Conservation (phyloP, 2,113 vertebrate species). For the Holacanthus passer region DNA sequence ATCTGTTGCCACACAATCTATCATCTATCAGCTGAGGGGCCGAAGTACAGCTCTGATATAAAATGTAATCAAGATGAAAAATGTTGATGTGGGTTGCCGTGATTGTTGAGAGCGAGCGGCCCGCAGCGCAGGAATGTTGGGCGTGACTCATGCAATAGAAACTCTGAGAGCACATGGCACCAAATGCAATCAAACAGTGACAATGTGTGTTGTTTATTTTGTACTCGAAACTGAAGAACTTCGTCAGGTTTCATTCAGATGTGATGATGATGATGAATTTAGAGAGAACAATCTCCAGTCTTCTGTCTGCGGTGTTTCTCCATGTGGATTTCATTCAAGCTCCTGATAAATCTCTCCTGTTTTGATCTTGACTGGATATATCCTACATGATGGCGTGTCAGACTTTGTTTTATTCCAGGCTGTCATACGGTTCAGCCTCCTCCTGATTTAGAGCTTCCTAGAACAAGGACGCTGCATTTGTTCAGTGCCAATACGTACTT, state of each 20-base stretch:
- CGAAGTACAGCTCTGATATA: slow-evolving; percentile 35
- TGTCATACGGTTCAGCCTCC: slow-evolving; percentile 1
- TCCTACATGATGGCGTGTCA: not conserved
- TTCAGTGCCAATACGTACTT: not conserved
- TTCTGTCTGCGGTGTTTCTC: not conserved
- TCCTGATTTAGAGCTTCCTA: slow-evolving; percentile 43
- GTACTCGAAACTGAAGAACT: not conserved
- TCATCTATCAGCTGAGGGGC: slow-evolving; percentile 50
- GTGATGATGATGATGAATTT: not conserved
- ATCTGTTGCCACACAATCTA: slow-evolving; percentile 56
- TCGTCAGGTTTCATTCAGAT: slow-evolving; percentile 14
- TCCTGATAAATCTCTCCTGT: slow-evolving; percentile 1
- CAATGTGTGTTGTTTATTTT: not conserved
- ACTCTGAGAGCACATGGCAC: not conserved
- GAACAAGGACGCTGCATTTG: not conserved
- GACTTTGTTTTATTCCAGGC: slow-evolving; percentile 13
- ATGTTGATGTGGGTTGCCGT: slow-evolving; percentile 14
- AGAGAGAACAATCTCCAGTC: not conserved
- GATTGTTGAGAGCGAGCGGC: slow-evolving; percentile 43
- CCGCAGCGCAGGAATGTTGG: slow-evolving; percentile 40
- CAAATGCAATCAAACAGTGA: not conserved
- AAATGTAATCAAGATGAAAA: slow-evolving; percentile 55
- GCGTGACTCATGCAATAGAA: slow-evolving; percentile 47
- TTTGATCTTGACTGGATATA: slow-evolving; percentile 41
- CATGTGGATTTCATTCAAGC: slow-evolving; percentile 12